phyloP scores from a whole-genome alignment of 1,140 invertebrate species.

The Mizuhopecten yessoensis region DNA sequence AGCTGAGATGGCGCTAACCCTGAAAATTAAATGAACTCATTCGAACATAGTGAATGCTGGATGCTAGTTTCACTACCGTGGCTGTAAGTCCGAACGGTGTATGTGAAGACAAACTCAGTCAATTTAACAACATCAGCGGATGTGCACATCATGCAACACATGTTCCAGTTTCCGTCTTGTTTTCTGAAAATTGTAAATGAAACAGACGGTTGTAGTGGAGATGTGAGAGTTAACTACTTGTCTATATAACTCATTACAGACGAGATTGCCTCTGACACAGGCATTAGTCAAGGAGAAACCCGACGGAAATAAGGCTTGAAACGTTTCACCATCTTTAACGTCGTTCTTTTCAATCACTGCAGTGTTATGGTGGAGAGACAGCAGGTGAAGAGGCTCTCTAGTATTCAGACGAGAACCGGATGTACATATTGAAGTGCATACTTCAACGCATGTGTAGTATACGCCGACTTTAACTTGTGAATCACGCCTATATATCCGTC shows the following conservation, averaged over 20 bases:
- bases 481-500: not conserved
- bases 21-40: not conserved
- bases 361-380: not conserved
- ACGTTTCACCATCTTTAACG: constrained; percentile 8
- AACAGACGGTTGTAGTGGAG: not conserved
- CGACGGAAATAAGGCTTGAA: constrained; percentile 31
- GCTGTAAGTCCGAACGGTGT: too few species aligned
- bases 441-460: not conserved
- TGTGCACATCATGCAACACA: not conserved
- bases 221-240: not conserved
- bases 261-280: not conserved
- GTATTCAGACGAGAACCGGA: not conserved
- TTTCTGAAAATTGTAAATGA: constrained; percentile 2
- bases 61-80: too few species aligned
- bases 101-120: too few species aligned
- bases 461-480: not conserved
- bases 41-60: not conserved
- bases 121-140: not conserved
- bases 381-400: not conserved
- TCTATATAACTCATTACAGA: not conserved
- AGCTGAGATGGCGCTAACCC: not conserved
- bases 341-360: not conserved
- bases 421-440: not conserved
- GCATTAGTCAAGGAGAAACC: not conserved
- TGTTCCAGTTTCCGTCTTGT: not conserved